These are phyloP conservation scores for Halesus radiatus DNA, from an alignment of 1,140 invertebrate species.

Conservation along the genomic window DNA sequence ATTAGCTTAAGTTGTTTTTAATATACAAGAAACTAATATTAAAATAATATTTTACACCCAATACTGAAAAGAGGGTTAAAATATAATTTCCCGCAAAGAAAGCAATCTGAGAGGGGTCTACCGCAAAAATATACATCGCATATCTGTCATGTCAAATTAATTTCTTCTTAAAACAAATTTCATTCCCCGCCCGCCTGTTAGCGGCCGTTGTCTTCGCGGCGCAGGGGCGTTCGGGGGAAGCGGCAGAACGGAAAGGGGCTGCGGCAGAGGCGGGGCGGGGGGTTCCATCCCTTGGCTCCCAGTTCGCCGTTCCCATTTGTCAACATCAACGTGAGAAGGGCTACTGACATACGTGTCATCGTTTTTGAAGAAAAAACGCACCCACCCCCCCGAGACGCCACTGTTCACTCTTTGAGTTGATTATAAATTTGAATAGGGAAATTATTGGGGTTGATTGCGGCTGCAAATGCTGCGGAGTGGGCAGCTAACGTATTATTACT, in stretches of 20 bases:
- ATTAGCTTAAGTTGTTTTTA: no score
- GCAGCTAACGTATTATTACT: no score
- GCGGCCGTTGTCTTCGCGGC: conserved; percentile 32
- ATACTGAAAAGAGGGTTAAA: no score
- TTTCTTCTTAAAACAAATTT: conserved; percentile 59
- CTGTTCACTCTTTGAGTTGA: conserved; percentile 53
- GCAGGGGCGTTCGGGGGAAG: background rate
- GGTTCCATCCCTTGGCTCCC: background rate
- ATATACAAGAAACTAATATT: no score
- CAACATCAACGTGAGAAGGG: conserved; percentile 54
- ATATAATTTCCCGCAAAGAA: conserved; percentile 3
- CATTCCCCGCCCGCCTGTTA: conserved; percentile 50
- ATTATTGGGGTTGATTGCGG: conserved; percentile 55
- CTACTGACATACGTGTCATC: conserved; percentile 58
- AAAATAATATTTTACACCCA: no score
- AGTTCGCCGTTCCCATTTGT: conserved; percentile 56
- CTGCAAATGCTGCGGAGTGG: background rate
- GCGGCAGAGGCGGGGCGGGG: no score
- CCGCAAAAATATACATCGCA: conserved; percentile 54
- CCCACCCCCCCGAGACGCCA: background rate
- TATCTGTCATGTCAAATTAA: conserved; percentile 59
- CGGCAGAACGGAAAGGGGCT: background rate
- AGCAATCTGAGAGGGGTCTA: conserved; percentile 9
- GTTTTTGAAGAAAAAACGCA: conserved; percentile 50
- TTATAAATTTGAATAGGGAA: conserved; percentile 57